Evolutionary conservation across 2,113 vertebrate species (phyloP), one percentile per base, ranked within the genome.

Genomic region (Caracal caracal): DNA sequence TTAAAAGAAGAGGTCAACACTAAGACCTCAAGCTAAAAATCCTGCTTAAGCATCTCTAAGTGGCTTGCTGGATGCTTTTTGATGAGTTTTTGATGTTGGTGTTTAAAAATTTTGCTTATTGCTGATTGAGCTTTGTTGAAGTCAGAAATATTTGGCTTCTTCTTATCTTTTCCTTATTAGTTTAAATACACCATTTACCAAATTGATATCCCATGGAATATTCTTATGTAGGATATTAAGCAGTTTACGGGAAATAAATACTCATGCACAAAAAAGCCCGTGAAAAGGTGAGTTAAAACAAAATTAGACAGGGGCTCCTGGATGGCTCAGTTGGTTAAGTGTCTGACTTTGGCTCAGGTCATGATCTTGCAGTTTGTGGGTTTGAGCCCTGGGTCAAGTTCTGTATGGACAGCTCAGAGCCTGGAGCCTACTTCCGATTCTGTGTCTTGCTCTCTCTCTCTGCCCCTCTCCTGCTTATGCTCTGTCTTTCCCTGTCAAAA

Each of bases 221-320:
- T 40, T 96, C 26, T 90, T 88, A 66, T 35, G 8, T 81, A 94
- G 33, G 15, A 51, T 71, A 35, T 94, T 73, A 76, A 68, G 88
- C 56, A 75, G 11, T 40, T 63, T 75, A 26, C 13, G 90, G 88
- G 56, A 94, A 90, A n/a, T 87, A 63, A 85, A 59, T 65, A 51
- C 73, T 59, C 47, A 53, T 43, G 12, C 33, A 47, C 43, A 33
- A 35, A 93, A 71, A 95, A 71, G 26, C 24, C 73, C 53, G 12
- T 85, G 53, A 90, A 94, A 59, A 85, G 22, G 13, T 51, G 17
- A 83, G 5, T 75, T 68, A 84, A 86, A 81, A 83, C 65, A 93
- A 87, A 97, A 83, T 87, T 61, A 93, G 35, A 71, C 35, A 3
- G 20, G 56, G 20, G 56, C 22, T 20, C 20, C 20, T 59, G 56